A percentile compares a stretch with the other conserved stretches of the same genome.
Evolutionary conservation across 1,140 invertebrate species (phyloP).

Genomic region (Frieseomelitta varia): DNA sequence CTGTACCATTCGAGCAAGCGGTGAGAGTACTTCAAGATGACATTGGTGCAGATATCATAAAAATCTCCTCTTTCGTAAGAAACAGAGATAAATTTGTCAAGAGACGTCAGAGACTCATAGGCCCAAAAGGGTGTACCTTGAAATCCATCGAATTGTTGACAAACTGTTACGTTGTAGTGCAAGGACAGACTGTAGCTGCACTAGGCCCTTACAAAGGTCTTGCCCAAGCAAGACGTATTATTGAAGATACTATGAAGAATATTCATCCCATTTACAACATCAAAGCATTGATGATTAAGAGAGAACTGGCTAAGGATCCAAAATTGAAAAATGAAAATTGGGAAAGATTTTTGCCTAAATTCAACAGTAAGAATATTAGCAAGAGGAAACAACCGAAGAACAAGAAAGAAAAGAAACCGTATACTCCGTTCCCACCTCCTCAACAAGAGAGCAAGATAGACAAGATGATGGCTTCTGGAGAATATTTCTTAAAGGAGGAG

Average conservation of each 20-base stretch:
- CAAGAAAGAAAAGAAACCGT: slow-evolving; percentile 93
- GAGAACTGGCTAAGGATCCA: slow-evolving; percentile 96
- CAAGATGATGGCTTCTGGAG: slow-evolving; percentile 95
- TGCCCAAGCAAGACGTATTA: slow-evolving; percentile 95
- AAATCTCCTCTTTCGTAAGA: slow-evolving; percentile 94
- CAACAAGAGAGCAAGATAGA: slow-evolving; percentile 97
- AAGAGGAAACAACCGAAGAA: slow-evolving; percentile 94
- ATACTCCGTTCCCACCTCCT: slow-evolving; percentile 98
- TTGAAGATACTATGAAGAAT: slow-evolving; percentile 99
- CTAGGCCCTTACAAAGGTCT: slow-evolving; percentile 97
- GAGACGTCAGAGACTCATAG: slow-evolving; percentile 96
- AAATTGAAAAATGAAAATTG: slow-evolving; percentile 97
- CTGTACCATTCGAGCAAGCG: slow-evolving; percentile 98
- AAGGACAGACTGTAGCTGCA: slow-evolving; percentile 98
- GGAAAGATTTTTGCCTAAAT: slow-evolving; percentile 98
- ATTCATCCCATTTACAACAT: slow-evolving; percentile 99
- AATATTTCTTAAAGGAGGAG: slow-evolving; percentile 96
- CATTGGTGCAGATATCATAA: slow-evolving; percentile 97
- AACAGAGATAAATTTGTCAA: slow-evolving; percentile 99
- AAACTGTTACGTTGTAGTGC: slow-evolving; percentile 98
- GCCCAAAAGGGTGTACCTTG: slow-evolving; percentile 97
- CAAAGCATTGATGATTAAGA: slow-evolving; percentile 98
- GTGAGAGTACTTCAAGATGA: slow-evolving; percentile 93
- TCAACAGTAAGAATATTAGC: slow-evolving; percentile 94
- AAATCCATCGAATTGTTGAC: slow-evolving; percentile 99